phyloP scores from a whole-genome alignment of 2,113 vertebrate species.

The Otocyon megalotis region DNA sequence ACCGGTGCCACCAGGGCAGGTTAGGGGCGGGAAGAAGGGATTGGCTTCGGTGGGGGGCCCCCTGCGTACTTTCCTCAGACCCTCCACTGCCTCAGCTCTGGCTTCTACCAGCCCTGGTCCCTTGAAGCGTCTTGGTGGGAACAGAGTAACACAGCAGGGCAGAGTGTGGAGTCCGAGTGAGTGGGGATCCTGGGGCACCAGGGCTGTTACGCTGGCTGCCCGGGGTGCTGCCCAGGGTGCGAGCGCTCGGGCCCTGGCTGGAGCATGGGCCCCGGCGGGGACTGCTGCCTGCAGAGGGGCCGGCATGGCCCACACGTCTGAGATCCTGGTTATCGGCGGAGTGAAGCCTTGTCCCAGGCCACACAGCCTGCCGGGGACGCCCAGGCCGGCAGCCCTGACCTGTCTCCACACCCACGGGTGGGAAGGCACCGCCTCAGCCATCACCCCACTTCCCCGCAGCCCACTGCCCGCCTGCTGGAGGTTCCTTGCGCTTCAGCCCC shows the following conservation, averaged over 20 bases:
- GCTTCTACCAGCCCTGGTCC: not conserved
- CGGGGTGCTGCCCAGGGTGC: not conserved
- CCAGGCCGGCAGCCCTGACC: not conserved
- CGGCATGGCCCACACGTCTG: not conserved
- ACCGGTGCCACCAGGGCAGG: not conserved
- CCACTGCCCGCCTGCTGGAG: not conserved
- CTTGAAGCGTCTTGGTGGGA: not conserved
- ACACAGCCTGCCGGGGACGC: fast-evolving
- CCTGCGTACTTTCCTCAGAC: not conserved
- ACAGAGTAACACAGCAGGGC: not conserved
- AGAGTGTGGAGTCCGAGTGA: not conserved
- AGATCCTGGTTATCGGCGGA: not conserved
- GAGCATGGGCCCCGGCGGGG: not conserved
- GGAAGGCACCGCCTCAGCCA: not conserved
- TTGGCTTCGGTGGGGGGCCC: not conserved
- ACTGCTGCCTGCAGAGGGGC: not conserved
- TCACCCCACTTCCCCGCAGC: not conserved
- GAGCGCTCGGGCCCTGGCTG: not conserved
- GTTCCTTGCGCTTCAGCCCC: not conserved
- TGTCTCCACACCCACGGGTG: not conserved
- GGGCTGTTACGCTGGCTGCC: not conserved
- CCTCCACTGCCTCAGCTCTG: not conserved
- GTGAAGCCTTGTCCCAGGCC: not conserved
- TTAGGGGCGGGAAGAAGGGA: not conserved
- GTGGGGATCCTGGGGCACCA: fast-evolving